Conservation (phyloP, 37 sponge, comb jelly and placozoan genomes). For the Bolinopsis microptera region DNA sequence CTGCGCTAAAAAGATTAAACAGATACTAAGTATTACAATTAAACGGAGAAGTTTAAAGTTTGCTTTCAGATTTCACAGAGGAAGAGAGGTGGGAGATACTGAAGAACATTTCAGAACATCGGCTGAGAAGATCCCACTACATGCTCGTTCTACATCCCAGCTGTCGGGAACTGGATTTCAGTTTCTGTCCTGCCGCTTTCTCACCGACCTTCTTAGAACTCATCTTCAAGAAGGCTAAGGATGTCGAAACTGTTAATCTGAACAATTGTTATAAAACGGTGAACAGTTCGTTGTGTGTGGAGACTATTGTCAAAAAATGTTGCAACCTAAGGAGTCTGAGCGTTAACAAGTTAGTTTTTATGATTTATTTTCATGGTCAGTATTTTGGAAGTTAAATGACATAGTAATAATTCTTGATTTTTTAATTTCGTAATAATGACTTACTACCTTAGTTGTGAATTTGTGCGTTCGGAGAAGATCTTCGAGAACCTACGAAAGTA, state of each 20-base stretch:
- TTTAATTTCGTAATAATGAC: background rate
- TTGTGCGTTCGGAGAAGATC: background rate
- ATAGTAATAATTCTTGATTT: background rate
- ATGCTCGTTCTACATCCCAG: background rate
- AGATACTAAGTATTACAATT: too few species aligned
- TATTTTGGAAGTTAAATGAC: too few species aligned
- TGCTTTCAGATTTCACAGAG: conserved; percentile 48
- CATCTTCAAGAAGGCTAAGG: background rate
- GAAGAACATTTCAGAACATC: background rate
- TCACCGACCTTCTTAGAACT: background rate
- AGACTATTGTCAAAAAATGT: background rate
- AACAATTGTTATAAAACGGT: background rate
- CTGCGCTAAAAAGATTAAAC: too few species aligned
- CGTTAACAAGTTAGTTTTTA: background rate
- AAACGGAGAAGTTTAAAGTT: too few species aligned
- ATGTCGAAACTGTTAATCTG: background rate
- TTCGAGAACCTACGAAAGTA: background rate
- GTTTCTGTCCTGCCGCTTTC: conserved; percentile 35
- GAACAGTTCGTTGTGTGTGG: background rate
- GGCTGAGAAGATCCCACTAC: conserved; percentile 28
- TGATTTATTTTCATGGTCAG: too few species aligned
- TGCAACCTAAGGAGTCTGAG: background rate
- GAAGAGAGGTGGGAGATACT: conserved; percentile 37
- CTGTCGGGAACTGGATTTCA: background rate
- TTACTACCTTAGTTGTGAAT: background rate